These are phyloP conservation scores for Sebastes iracundus DNA, from an alignment of 2,797 vertebrate genomes.

Conservation along the genomic window DNA sequence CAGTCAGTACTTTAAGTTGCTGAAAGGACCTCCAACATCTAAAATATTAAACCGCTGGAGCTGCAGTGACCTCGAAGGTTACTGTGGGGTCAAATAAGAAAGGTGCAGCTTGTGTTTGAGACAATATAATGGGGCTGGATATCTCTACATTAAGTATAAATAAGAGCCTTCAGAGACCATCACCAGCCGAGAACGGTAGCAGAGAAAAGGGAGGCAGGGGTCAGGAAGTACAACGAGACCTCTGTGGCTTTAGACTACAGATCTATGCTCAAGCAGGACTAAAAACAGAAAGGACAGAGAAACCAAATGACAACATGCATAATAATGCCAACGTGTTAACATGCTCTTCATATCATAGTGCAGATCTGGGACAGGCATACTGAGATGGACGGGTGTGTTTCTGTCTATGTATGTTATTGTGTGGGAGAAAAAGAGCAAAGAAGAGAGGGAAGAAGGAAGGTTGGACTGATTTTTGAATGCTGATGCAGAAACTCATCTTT, in stretches of 20 bases:
- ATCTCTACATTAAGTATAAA: slow-evolving; percentile 21
- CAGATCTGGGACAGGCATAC: slow-evolving; percentile 55
- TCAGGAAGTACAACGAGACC: slow-evolving; percentile 50
- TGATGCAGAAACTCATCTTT: background rate
- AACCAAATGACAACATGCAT: slow-evolving; percentile 79
- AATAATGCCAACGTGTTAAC: slow-evolving; percentile 64
- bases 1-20: background rate
- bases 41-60: slow-evolving; percentile 23
- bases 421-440: slow-evolving; percentile 28
- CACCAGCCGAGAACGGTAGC: slow-evolving; percentile 46
- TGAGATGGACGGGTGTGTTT: slow-evolving; percentile 22
- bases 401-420: slow-evolving; percentile 27
- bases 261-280: slow-evolving; percentile 74
- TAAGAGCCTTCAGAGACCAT: slow-evolving; percentile 22
- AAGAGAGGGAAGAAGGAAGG: slow-evolving; percentile 15
- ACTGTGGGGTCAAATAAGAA: background rate
- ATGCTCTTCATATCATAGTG: slow-evolving; percentile 70
- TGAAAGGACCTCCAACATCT: background rate
- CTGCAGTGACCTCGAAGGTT: background rate
- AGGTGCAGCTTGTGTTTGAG: background rate
- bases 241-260: slow-evolving; percentile 67
- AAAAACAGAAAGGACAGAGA: slow-evolving; percentile 66
- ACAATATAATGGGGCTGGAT: background rate
- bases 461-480: background rate
- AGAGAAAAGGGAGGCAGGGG: slow-evolving; percentile 35